A percentile compares a stretch with the other conserved stretches of the same genome.
These are phyloP conservation scores for Drosophila prosaltans DNA, from an alignment of 1,140 invertebrate species.

Conservation along the genomic window DNA sequence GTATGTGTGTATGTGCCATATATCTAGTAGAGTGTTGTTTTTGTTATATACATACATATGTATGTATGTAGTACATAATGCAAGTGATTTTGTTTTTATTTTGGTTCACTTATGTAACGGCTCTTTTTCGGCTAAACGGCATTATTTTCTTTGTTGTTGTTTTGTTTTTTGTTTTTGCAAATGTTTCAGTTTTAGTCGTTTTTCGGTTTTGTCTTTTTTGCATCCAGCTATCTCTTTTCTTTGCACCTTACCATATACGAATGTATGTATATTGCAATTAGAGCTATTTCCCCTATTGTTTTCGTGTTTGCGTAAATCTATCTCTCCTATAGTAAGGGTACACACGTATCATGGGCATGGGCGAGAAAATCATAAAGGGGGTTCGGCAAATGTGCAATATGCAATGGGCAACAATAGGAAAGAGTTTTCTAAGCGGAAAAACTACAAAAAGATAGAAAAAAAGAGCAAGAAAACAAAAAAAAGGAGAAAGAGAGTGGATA, in stretches of 20 bases:
- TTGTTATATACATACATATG: background rate
- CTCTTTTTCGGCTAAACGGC: conserved; percentile 66
- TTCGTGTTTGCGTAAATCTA: conserved; percentile 67
- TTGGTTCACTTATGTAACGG: conserved; percentile 64
- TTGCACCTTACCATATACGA: conserved; percentile 21
- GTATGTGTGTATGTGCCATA: background rate
- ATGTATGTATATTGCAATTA: conserved; percentile 51
- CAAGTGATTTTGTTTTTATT: conserved; percentile 25
- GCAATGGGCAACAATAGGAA: too few species aligned
- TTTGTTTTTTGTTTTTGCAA: conserved; percentile 33
- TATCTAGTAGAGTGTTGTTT: conserved; percentile 28
- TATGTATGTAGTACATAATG: conserved; percentile 23
- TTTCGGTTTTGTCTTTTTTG: conserved; percentile 4
- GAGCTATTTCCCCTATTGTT: conserved; percentile 67
- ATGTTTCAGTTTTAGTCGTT: conserved; percentile 25
- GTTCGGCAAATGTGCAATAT: too few species aligned
- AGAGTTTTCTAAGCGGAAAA: too few species aligned
- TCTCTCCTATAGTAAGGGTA: conserved; percentile 15
- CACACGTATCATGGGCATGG: background rate
- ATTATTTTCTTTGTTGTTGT: conserved; percentile 37
- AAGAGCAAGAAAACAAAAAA: too few species aligned
- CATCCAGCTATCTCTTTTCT: conserved; percentile 1
- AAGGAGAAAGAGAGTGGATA: too few species aligned
- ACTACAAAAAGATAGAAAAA: too few species aligned
- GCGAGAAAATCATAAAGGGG: too few species aligned